These are phyloP conservation scores for Mohoua ochrocephala DNA, from an alignment of 2,113 vertebrate genomes.

Conservation along the genomic window DNA sequence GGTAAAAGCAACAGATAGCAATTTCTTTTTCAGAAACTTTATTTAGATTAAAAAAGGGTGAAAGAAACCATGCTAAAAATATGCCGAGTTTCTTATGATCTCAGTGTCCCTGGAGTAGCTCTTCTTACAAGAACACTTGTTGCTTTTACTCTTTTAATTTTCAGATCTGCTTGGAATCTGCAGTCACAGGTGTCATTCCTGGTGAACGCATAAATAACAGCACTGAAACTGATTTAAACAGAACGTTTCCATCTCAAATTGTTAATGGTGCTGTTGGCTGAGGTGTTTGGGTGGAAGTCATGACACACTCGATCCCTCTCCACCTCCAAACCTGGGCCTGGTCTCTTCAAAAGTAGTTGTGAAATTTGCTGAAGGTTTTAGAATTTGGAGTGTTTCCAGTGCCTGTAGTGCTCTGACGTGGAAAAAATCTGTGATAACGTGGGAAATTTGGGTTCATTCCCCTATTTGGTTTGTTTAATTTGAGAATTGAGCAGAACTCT, in stretches of 20 bases:
- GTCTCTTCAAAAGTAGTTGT: neutral
- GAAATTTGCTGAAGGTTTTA: neutral
- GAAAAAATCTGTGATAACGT: neutral
- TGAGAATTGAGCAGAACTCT: neutral
- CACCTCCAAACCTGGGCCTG: neutral
- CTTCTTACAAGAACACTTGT: neutral
- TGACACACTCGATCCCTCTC: neutral
- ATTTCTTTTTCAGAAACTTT: neutral
- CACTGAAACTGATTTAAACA: neutral
- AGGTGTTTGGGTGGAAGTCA: neutral
- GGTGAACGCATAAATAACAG: neutral
- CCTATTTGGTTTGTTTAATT: neutral
- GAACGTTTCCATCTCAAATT: neutral
- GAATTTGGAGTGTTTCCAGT: neutral
- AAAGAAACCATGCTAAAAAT: neutral
- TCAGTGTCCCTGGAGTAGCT: neutral
- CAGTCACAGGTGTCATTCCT: neutral
- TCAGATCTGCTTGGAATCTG: neutral
- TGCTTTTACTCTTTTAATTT: neutral
- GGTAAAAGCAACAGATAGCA: neutral
- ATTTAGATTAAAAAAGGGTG: neutral
- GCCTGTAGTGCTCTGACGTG: neutral
- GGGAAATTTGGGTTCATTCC: neutral
- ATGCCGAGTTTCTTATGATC: neutral
- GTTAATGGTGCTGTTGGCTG: neutral